Conservation (phyloP, 2,888 invertebrate species). For the Leptinotarsa juncta region DNA sequence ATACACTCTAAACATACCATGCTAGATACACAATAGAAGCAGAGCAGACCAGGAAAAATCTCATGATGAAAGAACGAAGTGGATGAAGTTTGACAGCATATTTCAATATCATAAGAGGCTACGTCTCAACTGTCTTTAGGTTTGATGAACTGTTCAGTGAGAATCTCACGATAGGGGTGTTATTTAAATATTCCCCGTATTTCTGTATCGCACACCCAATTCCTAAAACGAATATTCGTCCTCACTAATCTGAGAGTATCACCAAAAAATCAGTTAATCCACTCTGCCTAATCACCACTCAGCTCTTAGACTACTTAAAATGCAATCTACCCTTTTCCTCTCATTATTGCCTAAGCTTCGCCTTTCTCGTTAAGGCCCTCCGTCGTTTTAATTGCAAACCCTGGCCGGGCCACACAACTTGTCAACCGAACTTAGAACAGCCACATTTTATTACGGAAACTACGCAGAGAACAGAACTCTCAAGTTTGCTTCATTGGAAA, state of each 20-base stretch:
- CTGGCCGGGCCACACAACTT: conserved; percentile 30
- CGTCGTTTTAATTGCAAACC: conserved; percentile 43
- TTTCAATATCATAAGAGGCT: too few species aligned
- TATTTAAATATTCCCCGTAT: neutral
- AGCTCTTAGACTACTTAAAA: conserved; percentile 38
- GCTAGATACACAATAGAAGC: too few species aligned
- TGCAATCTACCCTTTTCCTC: conserved; percentile 46
- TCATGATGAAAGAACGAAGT: too few species aligned
- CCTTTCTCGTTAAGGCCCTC: conserved; percentile 41
- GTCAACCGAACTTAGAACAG: conserved; percentile 37
- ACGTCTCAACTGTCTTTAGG: too few species aligned
- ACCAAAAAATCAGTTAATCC: conserved; percentile 27
- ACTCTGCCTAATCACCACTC: conserved; percentile 24
- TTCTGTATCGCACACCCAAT: neutral
- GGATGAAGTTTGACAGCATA: too few species aligned
- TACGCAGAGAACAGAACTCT: conserved; percentile 23
- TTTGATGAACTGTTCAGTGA: too few species aligned
- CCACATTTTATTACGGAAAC: conserved; percentile 35
- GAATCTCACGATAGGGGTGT: too few species aligned
- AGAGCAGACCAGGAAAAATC: too few species aligned
- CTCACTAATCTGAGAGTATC: conserved; percentile 2
- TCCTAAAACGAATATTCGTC: neutral
- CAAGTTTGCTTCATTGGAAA: conserved; percentile 31
- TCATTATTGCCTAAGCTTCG: conserved; percentile 42
- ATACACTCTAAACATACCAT: too few species aligned